phyloP scores from a whole-genome alignment of 1,140 invertebrate species.

The Ylistrum balloti region DNA sequence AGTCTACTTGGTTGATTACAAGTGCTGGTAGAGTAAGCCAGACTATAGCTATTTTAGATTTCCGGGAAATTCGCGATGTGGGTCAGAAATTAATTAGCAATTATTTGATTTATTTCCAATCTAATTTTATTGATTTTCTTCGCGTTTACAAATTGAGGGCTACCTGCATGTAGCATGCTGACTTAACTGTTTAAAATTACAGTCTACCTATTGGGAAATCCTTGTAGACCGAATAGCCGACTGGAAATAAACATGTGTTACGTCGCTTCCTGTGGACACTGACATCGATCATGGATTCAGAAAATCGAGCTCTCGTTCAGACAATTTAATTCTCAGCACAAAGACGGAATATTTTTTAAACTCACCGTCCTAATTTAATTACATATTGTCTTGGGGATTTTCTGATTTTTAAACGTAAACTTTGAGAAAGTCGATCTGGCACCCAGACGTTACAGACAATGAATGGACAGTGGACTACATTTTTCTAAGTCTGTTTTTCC shows the following conservation, averaged over 20 bases:
- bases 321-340: constrained; percentile 2
- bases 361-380: background rate
- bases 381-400: constrained; percentile 7
- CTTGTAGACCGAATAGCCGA: background rate
- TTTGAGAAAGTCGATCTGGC: background rate
- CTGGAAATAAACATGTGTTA: background rate
- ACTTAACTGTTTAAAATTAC: background rate
- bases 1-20: too few species aligned
- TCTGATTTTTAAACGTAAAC: constrained; percentile 28
- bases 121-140: background rate
- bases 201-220: background rate
- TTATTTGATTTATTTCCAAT: constrained; percentile 21
- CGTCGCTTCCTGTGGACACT: background rate
- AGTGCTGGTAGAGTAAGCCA: too few species aligned
- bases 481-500: background rate
- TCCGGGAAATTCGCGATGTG: background rate
- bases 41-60: background rate
- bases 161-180: constrained; percentile 12
- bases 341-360: background rate
- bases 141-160: background rate
- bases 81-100: constrained; percentile 19
- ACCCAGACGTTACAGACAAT: background rate
- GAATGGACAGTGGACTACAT: background rate
- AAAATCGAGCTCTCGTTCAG: background rate
- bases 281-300: background rate